phyloP scores from a whole-genome alignment of 2,113 vertebrate species.

The Centropus unirufus region DNA sequence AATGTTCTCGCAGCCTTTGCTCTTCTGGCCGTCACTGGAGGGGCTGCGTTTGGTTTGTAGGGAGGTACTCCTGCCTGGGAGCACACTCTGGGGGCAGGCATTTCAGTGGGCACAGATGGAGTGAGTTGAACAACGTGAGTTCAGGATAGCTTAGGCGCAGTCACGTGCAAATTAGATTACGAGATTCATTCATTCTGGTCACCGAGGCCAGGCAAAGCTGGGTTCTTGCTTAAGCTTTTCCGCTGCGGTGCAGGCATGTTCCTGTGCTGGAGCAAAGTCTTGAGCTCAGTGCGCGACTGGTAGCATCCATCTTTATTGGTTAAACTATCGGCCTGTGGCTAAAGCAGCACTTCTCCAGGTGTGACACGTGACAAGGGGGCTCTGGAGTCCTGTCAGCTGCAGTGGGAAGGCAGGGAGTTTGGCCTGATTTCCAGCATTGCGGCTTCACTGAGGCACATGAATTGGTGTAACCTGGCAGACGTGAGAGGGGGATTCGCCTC shows the following conservation, averaged over 20 bases:
- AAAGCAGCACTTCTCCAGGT: neutral
- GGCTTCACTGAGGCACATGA: neutral
- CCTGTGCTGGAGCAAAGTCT: neutral
- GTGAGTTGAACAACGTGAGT: neutral
- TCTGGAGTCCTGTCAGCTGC: neutral
- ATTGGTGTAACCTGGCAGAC: neutral
- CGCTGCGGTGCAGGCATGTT: neutral
- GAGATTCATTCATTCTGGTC: neutral
- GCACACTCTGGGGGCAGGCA: neutral
- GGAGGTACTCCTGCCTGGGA: neutral
- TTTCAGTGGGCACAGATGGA: neutral
- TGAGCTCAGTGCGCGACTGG: rapidly evolving
- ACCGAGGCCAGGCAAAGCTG: neutral
- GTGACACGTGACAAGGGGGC: rapidly evolving
- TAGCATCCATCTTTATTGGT: neutral
- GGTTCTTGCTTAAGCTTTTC: neutral
- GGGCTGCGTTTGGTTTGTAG: neutral
- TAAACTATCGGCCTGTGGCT: neutral
- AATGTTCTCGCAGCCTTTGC: neutral
- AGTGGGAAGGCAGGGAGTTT: neutral
- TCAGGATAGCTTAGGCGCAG: neutral
- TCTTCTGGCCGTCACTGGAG: neutral
- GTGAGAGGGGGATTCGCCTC: neutral
- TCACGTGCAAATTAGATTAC: neutral
- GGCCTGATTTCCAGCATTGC: neutral